These are phyloP conservation scores for Aphyosemion australe DNA, from an alignment of 2,113 vertebrate species.

Conservation along the genomic window DNA sequence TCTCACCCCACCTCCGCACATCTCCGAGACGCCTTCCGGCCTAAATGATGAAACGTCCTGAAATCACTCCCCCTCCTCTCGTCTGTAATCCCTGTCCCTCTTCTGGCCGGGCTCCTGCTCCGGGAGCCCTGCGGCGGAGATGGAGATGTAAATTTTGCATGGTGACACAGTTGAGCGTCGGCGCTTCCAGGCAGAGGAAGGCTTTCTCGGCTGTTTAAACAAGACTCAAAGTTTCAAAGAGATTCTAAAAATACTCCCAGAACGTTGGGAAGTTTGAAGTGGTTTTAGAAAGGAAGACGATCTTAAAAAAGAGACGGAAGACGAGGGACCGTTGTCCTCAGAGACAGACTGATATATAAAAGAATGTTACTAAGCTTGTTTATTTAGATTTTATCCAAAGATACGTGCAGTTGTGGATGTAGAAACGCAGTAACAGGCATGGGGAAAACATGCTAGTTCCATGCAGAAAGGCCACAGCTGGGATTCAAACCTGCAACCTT, in stretches of 20 bases:
- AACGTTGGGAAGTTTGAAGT: background rate
- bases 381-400: too few relatives aligned
- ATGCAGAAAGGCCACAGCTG: too few relatives aligned
- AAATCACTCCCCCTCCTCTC: slow-evolving; percentile 47
- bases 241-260: background rate
- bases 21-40: slow-evolving; percentile 32
- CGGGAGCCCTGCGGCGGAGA: slow-evolving; percentile 30
- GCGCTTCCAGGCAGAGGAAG: slow-evolving; percentile 8
- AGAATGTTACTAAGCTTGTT: too few relatives aligned
- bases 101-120: slow-evolving; percentile 25
- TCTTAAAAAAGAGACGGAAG: background rate
- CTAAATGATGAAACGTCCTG: slow-evolving; percentile 71
- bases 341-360: too few relatives aligned
- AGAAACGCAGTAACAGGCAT: too few relatives aligned
- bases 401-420: too few relatives aligned
- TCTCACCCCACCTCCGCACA: slow-evolving; percentile 7
- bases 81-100: slow-evolving; percentile 39
- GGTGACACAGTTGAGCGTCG: slow-evolving; percentile 9
- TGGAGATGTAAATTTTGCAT: slow-evolving; percentile 53
- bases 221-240: slow-evolving; percentile 23
- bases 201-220: slow-evolving; percentile 1
- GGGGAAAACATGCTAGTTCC: too few relatives aligned
- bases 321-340: background rate
- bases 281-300: too few relatives aligned
- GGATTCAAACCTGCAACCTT: too few relatives aligned